phyloP scores from a whole-genome alignment of 92 coral and sea anemone species.

The Parazoanthus darwini region DNA sequence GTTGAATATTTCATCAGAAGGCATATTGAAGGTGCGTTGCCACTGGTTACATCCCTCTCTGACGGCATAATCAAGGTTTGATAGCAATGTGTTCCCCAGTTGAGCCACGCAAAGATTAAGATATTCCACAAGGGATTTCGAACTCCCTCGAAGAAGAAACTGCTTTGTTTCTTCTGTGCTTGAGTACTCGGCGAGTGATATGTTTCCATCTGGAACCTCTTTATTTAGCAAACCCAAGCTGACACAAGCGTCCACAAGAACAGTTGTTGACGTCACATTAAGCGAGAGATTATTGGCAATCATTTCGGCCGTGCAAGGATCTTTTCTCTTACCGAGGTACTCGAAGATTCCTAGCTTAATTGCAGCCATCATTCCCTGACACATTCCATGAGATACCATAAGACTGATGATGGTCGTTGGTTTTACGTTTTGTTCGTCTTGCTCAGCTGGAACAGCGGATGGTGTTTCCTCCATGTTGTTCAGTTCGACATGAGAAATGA shows the following conservation, averaged over 20 bases:
- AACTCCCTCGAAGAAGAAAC: background rate
- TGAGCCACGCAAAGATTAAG: background rate
- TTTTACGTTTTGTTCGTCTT: background rate
- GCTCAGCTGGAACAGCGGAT: background rate
- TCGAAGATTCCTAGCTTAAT: background rate
- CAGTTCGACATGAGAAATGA: no score
- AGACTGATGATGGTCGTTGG: background rate
- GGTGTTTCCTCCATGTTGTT: background rate
- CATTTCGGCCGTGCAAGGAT: background rate
- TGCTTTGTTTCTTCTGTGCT: background rate
- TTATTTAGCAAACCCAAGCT: background rate
- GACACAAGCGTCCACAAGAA: background rate
- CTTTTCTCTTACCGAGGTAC: background rate
- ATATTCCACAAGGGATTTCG: background rate
- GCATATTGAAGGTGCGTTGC: background rate
- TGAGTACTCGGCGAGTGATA: background rate
- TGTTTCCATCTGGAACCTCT: background rate
- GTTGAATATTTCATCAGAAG: background rate
- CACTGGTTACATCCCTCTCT: conserved; percentile 6
- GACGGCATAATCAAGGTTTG: background rate
- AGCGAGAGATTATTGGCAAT: background rate
- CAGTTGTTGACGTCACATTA: background rate
- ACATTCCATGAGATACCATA: background rate
- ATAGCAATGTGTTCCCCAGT: background rate
- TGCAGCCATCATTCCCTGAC: background rate